Evolutionary conservation across 2,113 vertebrate genomes (phyloP), one percentile per base, ranked within the genome.

Genomic region (Odobenus rosmarus): DNA sequence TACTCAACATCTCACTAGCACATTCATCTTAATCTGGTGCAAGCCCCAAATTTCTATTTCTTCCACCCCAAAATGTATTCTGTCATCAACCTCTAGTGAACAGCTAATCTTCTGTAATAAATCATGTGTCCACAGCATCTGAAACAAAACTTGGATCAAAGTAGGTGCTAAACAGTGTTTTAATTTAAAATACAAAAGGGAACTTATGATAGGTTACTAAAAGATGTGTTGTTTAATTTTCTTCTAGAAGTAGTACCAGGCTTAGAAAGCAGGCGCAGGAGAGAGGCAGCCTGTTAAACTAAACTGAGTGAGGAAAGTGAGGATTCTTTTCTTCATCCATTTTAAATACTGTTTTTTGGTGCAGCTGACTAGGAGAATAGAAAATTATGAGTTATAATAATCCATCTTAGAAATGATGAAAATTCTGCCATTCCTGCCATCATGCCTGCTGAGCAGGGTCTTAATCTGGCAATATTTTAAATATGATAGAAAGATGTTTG

Each of bases 401-500:
- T 76, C 62, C 57, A 62, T 92, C 79, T 84, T 55, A 84, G 86
- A 96, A 93, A 93, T 19, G 62, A 87, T 86, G 64, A 62, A 97
- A 64, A 16, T 92, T 84, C 42, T 92, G 31, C 80, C 31, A 95
- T 76, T 55, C 36, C 15, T 39, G 7, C 33, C 7, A 51, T 76
- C 71, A 21, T 42, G 18, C 71, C 84, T 95, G n/a, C 90, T 62
- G 64, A 90, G 51, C 55, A 24, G 11, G 59, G 59, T 82, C 76
- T 94, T 97, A 59, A 71, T 89, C 85, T 96, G 88, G 51, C 87
- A 94, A 39, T 55, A 69, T 91, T 94, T 97, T 64, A 95, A 85
- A 88, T 79, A 62, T 77, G 79, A 97, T 94, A 81, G 84, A 85
- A 96, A 94, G 57, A 93, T 94, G 87, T 93, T 94, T 95, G 57